Percentiles rank a stretch among this genome's conserved stretches.
phyloP scores from a whole-genome alignment of 2,797 vertebrate species.

The Xiphorhynchus erythropygius region DNA sequence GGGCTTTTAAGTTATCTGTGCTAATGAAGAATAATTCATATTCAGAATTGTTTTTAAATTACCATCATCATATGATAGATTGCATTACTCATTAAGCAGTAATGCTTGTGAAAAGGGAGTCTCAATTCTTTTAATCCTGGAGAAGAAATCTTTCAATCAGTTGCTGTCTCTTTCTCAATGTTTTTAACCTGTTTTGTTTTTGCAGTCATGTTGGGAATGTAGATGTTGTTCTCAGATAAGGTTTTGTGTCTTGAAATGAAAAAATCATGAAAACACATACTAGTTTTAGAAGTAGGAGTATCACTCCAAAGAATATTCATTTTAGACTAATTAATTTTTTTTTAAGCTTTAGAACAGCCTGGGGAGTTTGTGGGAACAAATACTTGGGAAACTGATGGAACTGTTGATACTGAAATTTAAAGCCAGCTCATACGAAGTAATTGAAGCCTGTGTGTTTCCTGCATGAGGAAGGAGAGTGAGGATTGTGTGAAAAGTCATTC shows the following conservation, averaged over 20 bases:
- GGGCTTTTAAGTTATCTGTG: not conserved
- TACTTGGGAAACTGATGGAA: constrained; percentile 20
- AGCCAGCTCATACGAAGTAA: not conserved
- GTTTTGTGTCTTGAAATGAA: not conserved
- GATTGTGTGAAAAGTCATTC: not conserved
- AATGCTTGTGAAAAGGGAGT: not conserved
- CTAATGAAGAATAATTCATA: not conserved
- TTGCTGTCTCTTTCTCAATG: not conserved
- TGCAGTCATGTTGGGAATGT: not conserved
- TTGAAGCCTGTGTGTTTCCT: not conserved
- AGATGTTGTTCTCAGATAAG: not conserved
- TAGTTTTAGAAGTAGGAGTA: not conserved
- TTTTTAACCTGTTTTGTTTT: not conserved
- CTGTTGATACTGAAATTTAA: not conserved
- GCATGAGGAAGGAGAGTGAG: not conserved
- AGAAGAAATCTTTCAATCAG: not conserved
- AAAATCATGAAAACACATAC: not conserved
- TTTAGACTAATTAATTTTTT: not conserved
- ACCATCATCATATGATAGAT: not conserved
- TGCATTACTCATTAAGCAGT: not conserved
- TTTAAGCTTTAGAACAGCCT: not conserved
- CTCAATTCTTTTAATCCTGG: not conserved
- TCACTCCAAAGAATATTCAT: not conserved
- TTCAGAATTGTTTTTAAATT: not conserved
- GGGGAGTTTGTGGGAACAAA: not conserved